Evolutionary conservation across 2,797 vertebrate genomes (phyloP).

Genomic region (Anisognathus igniventris): DNA sequence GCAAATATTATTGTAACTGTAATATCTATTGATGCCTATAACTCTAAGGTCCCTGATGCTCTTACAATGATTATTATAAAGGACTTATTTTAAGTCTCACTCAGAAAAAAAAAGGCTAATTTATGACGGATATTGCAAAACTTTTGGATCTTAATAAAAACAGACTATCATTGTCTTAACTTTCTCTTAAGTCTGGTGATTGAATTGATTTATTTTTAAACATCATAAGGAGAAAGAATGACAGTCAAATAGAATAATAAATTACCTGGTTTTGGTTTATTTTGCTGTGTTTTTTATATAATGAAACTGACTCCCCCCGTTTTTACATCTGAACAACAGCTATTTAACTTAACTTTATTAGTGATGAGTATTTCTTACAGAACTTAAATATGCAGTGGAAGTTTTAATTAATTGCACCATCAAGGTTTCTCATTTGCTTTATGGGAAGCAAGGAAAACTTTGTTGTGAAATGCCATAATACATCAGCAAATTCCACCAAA

Average conservation of each 20-base stretch:
- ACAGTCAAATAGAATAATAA: neutral
- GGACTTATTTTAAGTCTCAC: neutral
- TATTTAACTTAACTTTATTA: neutral
- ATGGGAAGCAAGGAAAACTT: neutral
- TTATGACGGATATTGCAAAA: neutral
- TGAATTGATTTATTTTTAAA: conserved; percentile 1
- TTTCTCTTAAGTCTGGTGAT: neutral
- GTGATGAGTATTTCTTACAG: neutral
- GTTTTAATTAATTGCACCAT: neutral
- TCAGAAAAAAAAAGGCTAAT: neutral
- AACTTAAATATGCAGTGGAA: neutral
- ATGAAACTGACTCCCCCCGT: neutral
- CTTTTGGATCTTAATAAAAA: neutral
- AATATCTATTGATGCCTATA: neutral
- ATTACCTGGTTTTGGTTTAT: neutral
- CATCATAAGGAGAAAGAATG: neutral
- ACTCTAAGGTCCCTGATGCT: neutral
- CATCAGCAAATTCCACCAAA: neutral
- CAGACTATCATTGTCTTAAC: neutral
- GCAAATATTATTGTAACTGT: neutral
- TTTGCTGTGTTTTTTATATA: neutral
- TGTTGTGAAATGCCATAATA: neutral
- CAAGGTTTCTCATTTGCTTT: neutral
- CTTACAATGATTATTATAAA: neutral
- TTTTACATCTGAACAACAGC: neutral